Base-by-base conservation (phyloP, 2,113 vertebrate species). In the Lepus timidus region DNA sequence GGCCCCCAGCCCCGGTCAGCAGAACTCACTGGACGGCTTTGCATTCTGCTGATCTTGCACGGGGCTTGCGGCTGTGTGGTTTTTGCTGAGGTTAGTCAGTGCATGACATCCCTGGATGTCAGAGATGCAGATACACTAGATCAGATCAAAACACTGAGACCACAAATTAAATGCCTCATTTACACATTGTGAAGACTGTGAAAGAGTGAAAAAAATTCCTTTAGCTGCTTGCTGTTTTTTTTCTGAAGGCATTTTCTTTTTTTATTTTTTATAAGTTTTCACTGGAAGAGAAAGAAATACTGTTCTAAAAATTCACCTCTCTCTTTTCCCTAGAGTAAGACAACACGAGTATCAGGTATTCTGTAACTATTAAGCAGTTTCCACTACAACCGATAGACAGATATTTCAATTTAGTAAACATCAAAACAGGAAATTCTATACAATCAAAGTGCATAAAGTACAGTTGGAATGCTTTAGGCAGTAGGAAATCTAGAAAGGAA, bases 41-140 rank as follows among this genome's bases (percentile, higher is more conserved):
- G 49, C 29, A 16, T 93, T 92, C 80, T 92, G 92, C 96, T 94
- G 92, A 90, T 55, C 73, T 27, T 61, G 87, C 95, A 88, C 31
- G 49, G 1, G 1, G 36, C 75, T 61, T 6, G 58, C 4, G 80
- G 67, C 62, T 4, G 1, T 90, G 97, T 68, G 92, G 93, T 96
- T 92, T 58, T 74, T 16, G 19, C 68, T 92, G 95, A 91, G 94
- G 84, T 90, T 93, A 58, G 20, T 88, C 88, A 36, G 73, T 81
- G 81, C 39, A 29, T 82, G 70, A 62, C 36, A 80, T 49, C 33
- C 20, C 39, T 1, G 4, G n/a, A 49, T 58, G 31, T 22, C 70
- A 91, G 33, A 68, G n/a, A 81, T 52, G 67, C 33, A 93, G 92
- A 93, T 44, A 61, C 29, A 88, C 33, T 31, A 33, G 65, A 67